These are phyloP conservation scores for Ammospiza caudacuta DNA, from an alignment of 2,113 vertebrate genomes.

Conservation along the genomic window DNA sequence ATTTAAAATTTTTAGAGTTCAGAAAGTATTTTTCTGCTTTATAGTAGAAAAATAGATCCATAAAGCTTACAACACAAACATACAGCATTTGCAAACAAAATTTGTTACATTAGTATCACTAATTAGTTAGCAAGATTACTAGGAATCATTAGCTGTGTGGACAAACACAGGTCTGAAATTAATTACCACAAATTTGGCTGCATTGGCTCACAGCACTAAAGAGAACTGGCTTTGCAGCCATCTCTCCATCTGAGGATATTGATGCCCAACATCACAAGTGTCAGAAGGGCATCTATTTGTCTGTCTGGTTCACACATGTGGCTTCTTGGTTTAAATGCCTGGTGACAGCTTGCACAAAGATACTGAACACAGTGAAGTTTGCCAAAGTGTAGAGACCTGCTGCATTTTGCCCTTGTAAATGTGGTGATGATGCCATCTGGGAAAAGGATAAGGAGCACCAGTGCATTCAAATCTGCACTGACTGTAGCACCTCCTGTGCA, in stretches of 20 bases:
- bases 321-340: neutral
- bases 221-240: neutral
- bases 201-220: neutral
- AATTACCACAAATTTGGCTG: neutral
- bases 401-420: neutral
- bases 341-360: neutral
- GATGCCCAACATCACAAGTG: neutral
- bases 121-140: neutral
- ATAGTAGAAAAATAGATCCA: neutral
- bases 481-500: neutral
- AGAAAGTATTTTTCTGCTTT: neutral
- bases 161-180: neutral
- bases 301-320: neutral
- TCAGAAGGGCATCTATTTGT: neutral
- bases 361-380: neutral
- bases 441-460: neutral
- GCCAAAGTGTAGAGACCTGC: neutral
- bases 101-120: neutral
- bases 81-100: neutral
- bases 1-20: neutral
- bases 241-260: neutral
- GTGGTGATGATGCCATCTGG: neutral
- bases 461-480: neutral
- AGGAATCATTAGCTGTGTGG: neutral
- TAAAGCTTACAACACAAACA: neutral